Evolutionary conservation across 2,113 vertebrate species (phyloP).

Genomic region (Camelus dromedarius): DNA sequence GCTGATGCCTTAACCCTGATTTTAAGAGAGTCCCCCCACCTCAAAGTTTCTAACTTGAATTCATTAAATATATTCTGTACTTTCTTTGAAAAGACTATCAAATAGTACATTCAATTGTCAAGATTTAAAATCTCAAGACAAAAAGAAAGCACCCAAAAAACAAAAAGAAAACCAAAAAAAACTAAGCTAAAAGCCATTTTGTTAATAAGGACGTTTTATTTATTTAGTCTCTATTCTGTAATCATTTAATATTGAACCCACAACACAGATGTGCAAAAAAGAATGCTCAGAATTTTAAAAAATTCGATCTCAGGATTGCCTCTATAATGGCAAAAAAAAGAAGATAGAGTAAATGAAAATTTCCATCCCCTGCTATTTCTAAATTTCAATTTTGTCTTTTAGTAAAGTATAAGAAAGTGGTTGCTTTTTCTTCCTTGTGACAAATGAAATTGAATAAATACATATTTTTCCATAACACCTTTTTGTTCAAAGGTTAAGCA

Average conservation of each 20-base stretch:
- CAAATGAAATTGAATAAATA: conserved; percentile 61
- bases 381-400: conserved; percentile 38
- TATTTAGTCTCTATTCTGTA: conserved; percentile 20
- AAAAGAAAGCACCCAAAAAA: too few species aligned
- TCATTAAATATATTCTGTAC: background rate
- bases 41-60: conserved; percentile 34
- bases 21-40: conserved; percentile 24
- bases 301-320: conserved; percentile 21
- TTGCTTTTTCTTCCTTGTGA: conserved; percentile 46
- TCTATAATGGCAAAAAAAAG: background rate
- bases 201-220: background rate
- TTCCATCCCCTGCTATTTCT: background rate
- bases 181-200: background rate
- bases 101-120: conserved; percentile 21
- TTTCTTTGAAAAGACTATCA: conserved; percentile 38
- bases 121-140: conserved; percentile 31
- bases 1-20: conserved; percentile 22
- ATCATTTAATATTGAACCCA: background rate
- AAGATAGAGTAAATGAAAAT: conserved; percentile 26
- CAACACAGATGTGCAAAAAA: conserved; percentile 1
- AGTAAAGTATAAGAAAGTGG: background rate
- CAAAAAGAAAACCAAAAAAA: background rate
- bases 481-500: conserved; percentile 20
- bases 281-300: background rate
- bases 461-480: conserved; percentile 21